Percentiles rank a stretch among this genome's conserved stretches.
Conservation (phyloP, 2,797 vertebrate genomes). For the Pipistrellus pygmaeus region DNA sequence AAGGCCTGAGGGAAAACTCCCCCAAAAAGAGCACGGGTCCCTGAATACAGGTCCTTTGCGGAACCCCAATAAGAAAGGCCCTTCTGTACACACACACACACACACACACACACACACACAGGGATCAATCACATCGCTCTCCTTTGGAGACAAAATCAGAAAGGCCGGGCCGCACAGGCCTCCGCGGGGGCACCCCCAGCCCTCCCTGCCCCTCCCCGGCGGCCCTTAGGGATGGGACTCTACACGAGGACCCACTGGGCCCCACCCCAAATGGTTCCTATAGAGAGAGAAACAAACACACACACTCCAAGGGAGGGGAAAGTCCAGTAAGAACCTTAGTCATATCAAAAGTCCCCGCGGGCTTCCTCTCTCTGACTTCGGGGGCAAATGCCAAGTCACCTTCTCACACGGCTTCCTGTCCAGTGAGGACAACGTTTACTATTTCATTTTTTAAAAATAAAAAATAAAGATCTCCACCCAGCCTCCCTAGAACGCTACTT, state of each 20-base stretch:
- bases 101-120: conserved; percentile 28
- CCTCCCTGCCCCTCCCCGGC: background rate
- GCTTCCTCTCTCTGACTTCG: conserved; percentile 47
- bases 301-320: conserved; percentile 40
- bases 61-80: conserved; percentile 64
- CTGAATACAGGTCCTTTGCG: conserved; percentile 67
- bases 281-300: conserved; percentile 60
- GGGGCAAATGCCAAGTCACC: conserved; percentile 55
- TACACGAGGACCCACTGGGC: conserved; percentile 17
- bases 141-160: conserved; percentile 88
- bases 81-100: conserved; percentile 61
- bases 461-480: conserved; percentile 81
- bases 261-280: conserved; percentile 64
- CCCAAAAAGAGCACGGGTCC: conserved; percentile 46
- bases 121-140: conserved; percentile 76
- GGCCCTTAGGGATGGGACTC: conserved; percentile 28
- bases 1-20: background rate
- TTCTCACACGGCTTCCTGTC: conserved; percentile 77
- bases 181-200: conserved; percentile 14
- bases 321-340: conserved; percentile 82
- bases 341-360: conserved; percentile 58
- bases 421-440: conserved; percentile 80
- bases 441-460: conserved; percentile 86
- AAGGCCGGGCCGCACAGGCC: conserved; percentile 54
- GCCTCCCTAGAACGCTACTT: conserved; percentile 66